A percentile compares a stretch with the other conserved stretches of the same genome.
Conservation (phyloP, 2,888 invertebrate genomes). For the Acrobasis consociella region DNA sequence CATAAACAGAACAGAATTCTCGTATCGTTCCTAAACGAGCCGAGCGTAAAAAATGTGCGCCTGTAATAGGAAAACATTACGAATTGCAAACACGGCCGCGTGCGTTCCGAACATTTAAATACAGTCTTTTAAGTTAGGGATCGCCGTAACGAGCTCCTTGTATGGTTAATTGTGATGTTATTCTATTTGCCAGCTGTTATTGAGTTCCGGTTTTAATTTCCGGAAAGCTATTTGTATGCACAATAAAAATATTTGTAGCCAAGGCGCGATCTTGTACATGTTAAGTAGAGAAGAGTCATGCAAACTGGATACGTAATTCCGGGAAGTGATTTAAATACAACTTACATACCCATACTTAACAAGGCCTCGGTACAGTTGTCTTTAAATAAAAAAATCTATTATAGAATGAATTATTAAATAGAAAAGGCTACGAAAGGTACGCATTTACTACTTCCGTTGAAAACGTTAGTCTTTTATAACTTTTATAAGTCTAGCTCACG, state of each 20-base stretch:
- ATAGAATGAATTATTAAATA: background rate
- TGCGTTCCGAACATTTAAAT: constrained; percentile 19
- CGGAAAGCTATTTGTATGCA: constrained; percentile 16
- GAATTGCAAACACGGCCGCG: constrained; percentile 22
- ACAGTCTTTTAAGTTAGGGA: constrained; percentile 2
- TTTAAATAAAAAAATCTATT: background rate
- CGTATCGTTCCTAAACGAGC: background rate
- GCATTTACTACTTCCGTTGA: background rate
- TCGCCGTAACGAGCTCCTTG: constrained; percentile 6
- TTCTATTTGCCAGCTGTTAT: constrained; percentile 4
- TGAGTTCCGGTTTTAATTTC: constrained; percentile 15
- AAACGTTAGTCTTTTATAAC: background rate
- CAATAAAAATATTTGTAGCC: constrained; percentile 16
- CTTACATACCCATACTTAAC: background rate
- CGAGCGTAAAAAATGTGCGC: constrained; percentile 1
- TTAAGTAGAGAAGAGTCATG: background rate
- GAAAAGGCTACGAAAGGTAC: background rate
- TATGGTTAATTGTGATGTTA: constrained; percentile 23
- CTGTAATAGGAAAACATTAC: constrained; percentile 28
- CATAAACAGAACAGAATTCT: constrained; percentile 4
- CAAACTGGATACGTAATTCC: background rate
- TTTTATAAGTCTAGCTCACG: background rate
- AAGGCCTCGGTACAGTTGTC: background rate
- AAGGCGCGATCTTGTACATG: constrained; percentile 5
- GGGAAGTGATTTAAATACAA: background rate